A percentile compares a stretch with the other conserved stretches of the same genome.
Conservation (phyloP, 2,113 vertebrate species). For the Nannospalax galili region DNA sequence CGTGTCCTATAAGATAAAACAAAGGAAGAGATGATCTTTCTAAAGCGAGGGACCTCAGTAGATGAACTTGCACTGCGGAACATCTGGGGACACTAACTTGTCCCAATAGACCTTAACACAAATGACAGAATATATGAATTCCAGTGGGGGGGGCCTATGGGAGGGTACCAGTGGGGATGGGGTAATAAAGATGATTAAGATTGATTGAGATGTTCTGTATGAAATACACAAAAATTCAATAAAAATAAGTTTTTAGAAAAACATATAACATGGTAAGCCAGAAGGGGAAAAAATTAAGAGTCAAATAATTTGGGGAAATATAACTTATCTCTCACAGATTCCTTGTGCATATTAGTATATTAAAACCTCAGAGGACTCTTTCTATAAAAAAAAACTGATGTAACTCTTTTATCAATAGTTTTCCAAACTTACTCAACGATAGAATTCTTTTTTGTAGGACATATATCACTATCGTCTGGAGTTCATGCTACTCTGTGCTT, state of each 20-base stretch:
- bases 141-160: no score
- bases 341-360: not conserved
- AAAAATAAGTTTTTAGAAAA: no score
- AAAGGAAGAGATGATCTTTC: no score
- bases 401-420: slow-evolving; percentile 1
- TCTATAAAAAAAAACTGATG: slow-evolving; percentile 20
- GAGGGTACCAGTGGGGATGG: no score
- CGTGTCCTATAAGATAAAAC: not conserved
- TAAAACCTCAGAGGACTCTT: slow-evolving; percentile 42
- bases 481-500: slow-evolving; percentile 21
- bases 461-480: slow-evolving; percentile 22
- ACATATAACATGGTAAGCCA: not conserved
- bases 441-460: not conserved
- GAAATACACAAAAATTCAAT: no score
- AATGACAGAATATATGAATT: no score
- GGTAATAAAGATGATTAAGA: no score
- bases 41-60: no score
- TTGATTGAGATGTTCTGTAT: no score
- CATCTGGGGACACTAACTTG: no score
- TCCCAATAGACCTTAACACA: no score
- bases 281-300: not conserved
- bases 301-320: slow-evolving; percentile 25
- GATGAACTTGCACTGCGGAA: no score
- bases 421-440: not conserved
- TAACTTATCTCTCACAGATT: slow-evolving; percentile 13